Evolutionary conservation across 2,113 vertebrate genomes (phyloP), one percentile per base, ranked within the genome.

Genomic region (Asarcornis scutulata): DNA sequence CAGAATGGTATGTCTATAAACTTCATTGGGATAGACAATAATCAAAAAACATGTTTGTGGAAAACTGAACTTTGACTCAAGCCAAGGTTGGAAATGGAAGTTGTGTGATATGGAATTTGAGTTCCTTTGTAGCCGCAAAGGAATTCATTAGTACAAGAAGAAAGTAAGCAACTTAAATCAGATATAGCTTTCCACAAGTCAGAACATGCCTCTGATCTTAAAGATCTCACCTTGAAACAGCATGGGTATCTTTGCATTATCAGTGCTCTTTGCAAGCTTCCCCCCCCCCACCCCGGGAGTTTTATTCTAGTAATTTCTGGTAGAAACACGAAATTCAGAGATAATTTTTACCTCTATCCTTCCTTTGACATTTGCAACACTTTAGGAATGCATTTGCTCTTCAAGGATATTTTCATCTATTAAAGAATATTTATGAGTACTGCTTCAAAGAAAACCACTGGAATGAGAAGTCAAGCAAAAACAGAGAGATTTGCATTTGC

Each of bases 381-480:
- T 87, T 94, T 26, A 77, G 36, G 67, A 95, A 92, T 58, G 8
- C 63, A 62, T 85, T 89, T 89, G 38, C 53, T 97, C 53, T 93
- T 93, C 82, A 91, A 95, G 75, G 40, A 50, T 88, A 91, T 96
- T 95, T 95, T 95, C 36, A 85, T 76, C 63, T 95, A 76, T 96
- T 96, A 93, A 74, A 86, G 55, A 96, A 95, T 93, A 89, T 92
- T 96, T 95, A 94, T 88, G 88, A 88, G 22, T 44, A 20, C 38
- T 83, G 48, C 68, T 94, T 94, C 83, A 91, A 93, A 95, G 79
- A 90, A 95, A 95, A 78, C 42, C 32, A 86, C 22, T 86, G 88
- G 55, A 86, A 93, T 81, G 8, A 86, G 75, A 95, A 94, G 36
- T 69, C 79, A 91, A 46, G 8, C 1, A 40, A 38, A 85, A 74